These are phyloP conservation scores for Criorhina ranunculi DNA, from an alignment of 2,888 invertebrate genomes.

Conservation along the genomic window DNA sequence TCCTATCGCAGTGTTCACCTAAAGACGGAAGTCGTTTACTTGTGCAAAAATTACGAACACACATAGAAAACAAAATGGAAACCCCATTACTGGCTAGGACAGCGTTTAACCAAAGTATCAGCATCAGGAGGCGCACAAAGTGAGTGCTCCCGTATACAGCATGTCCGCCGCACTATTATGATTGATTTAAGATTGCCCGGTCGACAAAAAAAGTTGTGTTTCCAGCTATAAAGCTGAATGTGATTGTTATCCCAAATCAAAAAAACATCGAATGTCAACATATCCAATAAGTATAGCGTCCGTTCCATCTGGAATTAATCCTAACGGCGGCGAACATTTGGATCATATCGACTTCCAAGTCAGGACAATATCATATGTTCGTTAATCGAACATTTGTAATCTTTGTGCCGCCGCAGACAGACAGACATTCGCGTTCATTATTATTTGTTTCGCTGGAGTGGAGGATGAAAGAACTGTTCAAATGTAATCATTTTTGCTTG, in stretches of 20 bases:
- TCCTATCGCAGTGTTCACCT: constrained; percentile 33
- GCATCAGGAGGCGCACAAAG: constrained; percentile 46
- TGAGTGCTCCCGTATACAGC: constrained; percentile 35
- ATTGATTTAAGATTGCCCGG: constrained; percentile 61
- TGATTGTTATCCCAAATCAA: constrained; percentile 38
- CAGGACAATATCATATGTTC: constrained; percentile 43
- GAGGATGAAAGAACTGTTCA: constrained; percentile 21
- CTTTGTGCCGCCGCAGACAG: constrained; percentile 18
- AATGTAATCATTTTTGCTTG: constrained; percentile 47
- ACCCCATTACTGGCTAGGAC: constrained; percentile 54
- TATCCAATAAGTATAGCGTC: constrained; percentile 28
- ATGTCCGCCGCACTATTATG: constrained; percentile 47
- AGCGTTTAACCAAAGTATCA: constrained; percentile 39
- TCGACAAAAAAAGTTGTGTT: constrained; percentile 3
- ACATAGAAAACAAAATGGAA: constrained; percentile 27
- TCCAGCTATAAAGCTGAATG: constrained; percentile 15
- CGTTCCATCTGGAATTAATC: constrained; percentile 39
- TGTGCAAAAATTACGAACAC: constrained; percentile 39
- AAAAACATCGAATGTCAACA: constrained; percentile 61
- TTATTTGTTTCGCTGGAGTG: constrained; percentile 32
- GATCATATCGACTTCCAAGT: constrained; percentile 34
- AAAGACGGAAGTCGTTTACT: constrained; percentile 73
- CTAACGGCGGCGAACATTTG: constrained; percentile 19
- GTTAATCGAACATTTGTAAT: constrained; percentile 58
- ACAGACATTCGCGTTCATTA: constrained; percentile 25